These are phyloP conservation scores for Radopholus similis DNA, from an alignment of 1,140 invertebrate species.

Conservation along the genomic window DNA sequence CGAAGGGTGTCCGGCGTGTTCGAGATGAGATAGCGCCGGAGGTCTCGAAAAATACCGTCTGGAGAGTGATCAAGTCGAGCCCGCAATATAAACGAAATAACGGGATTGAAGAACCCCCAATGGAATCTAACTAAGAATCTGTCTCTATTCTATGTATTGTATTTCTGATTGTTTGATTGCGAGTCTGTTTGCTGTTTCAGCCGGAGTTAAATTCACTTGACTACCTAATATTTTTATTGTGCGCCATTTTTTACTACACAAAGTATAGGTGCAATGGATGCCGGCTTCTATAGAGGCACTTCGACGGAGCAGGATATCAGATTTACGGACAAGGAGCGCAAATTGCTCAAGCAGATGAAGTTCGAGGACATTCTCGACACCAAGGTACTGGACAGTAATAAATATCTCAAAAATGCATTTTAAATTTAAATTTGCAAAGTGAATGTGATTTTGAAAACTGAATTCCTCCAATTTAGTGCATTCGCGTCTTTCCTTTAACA, in stretches of 20 bases:
- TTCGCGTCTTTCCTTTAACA: constrained; percentile 62
- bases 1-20: neutral
- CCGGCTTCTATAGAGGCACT: constrained; percentile 73
- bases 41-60: neutral
- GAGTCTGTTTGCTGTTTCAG: too few species aligned
- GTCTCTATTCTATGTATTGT: neutral
- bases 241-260: too few species aligned
- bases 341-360: constrained; percentile 95
- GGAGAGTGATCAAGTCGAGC: neutral
- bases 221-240: too few species aligned
- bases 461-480: neutral
- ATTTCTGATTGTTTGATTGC: neutral
- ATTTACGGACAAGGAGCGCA: constrained; percentile 98
- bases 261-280: constrained; percentile 62
- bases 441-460: neutral
- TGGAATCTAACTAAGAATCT: neutral
- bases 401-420: neutral
- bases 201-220: too few species aligned
- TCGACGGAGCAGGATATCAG: constrained; percentile 95
- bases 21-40: neutral
- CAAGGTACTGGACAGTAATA: constrained; percentile 67
- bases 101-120: neutral
- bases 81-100: neutral
- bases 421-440: neutral
- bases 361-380: constrained; percentile 85